phyloP scores from a whole-genome alignment of 2,888 invertebrate species.

The Tetranychus truncatus region DNA sequence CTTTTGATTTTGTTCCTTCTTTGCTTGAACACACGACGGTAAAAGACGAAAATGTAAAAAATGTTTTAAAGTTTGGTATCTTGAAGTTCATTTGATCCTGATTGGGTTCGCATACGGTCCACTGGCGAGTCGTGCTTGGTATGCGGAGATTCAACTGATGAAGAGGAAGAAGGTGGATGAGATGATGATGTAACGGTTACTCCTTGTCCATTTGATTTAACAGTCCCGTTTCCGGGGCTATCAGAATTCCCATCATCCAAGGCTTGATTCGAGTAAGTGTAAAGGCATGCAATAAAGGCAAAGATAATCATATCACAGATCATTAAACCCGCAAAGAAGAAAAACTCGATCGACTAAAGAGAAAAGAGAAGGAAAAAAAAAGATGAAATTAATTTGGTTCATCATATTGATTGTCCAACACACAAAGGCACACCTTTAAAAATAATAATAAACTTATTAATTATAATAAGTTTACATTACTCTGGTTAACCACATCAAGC shows the following conservation, averaged over 20 bases:
- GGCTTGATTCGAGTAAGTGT: slow-evolving; percentile 35
- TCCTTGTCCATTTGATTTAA: too few relatives aligned
- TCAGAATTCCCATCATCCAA: slow-evolving; percentile 2
- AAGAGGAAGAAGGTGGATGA: too few relatives aligned
- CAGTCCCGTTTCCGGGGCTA: background rate
- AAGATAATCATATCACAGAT: slow-evolving; percentile 61
- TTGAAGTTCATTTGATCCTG: background rate
- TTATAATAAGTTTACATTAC: background rate
- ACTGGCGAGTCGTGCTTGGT: too few relatives aligned
- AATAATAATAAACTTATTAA: background rate
- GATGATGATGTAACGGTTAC: too few relatives aligned
- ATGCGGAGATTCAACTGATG: too few relatives aligned
- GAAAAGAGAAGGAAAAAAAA: slow-evolving; percentile 30
- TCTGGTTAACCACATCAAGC: background rate
- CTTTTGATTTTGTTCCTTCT: too few relatives aligned
- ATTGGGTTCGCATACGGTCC: background rate
- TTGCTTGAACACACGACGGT: too few relatives aligned
- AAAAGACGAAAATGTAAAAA: background rate
- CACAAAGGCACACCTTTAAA: background rate
- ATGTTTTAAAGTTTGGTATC: background rate
- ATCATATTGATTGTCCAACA: background rate
- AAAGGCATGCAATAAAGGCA: slow-evolving; percentile 54
- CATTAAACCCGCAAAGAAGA: slow-evolving; percentile 72
- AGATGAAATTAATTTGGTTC: background rate
- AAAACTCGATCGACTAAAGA: slow-evolving; percentile 55